Conservation (phyloP, 1,140 invertebrate genomes). For the Lepidurus packardi region DNA sequence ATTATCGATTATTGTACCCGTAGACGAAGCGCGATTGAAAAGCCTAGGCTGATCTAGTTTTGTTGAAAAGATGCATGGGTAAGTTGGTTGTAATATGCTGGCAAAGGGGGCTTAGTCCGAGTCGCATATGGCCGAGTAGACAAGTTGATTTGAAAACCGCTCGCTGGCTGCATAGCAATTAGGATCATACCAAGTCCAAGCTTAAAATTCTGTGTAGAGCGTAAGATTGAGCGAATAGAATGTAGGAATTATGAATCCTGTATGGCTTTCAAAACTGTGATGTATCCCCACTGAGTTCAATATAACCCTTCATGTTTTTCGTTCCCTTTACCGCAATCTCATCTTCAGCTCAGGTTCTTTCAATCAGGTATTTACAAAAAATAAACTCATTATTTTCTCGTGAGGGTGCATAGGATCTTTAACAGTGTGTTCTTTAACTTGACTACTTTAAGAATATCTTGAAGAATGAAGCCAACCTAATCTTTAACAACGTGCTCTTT, state of each 20-base stretch:
- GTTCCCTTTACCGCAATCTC: not conserved
- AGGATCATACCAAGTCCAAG: not conserved
- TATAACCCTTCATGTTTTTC: not conserved
- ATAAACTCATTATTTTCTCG: too few relatives aligned
- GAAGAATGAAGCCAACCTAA: too few relatives aligned
- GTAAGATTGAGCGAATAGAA: not conserved
- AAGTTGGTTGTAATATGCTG: not conserved
- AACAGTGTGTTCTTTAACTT: too few relatives aligned
- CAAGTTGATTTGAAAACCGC: not conserved
- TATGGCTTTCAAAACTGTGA: not conserved
- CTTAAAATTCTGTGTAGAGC: not conserved
- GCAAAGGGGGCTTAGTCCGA: not conserved
- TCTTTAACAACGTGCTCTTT: too few relatives aligned
- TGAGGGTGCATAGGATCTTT: too few relatives aligned
- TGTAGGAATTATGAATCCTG: not conserved
- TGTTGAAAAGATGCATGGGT: not conserved
- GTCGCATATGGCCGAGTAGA: not conserved
- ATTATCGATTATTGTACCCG: too few relatives aligned
- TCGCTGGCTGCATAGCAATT: conserved; percentile 8
- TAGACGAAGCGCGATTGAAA: too few relatives aligned
- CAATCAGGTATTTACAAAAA: too few relatives aligned
- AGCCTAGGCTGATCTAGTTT: not conserved
- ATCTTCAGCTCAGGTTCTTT: too few relatives aligned
- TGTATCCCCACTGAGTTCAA: too few relatives aligned
- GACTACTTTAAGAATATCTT: too few relatives aligned